Evolutionary conservation across 2,797 vertebrate genomes (phyloP).

Genomic region (Crax fasciolata): DNA sequence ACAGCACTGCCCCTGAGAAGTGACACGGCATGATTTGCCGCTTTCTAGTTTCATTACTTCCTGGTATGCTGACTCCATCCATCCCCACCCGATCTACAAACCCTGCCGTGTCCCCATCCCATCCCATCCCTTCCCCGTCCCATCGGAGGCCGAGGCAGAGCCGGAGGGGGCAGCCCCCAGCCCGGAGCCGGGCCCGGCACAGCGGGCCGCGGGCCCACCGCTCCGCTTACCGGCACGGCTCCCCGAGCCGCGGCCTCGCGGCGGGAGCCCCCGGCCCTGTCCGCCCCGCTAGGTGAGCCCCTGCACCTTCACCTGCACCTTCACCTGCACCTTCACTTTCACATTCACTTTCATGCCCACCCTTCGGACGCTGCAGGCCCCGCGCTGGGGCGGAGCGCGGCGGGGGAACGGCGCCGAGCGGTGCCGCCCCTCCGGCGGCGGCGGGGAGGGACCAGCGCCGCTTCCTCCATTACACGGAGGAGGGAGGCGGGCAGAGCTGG

Average conservation of each 20-base stretch:
- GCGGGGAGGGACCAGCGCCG: neutral
- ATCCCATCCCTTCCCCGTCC: no score
- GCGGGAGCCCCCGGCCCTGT: neutral
- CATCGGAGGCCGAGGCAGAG: neutral
- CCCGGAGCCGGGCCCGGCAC: neutral
- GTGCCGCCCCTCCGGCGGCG: neutral
- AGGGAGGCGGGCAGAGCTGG: fast-evolving
- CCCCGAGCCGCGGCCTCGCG: fast-evolving
- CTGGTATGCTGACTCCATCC: fast-evolving
- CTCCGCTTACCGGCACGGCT: neutral
- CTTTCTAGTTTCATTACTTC: neutral
- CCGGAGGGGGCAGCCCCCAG: no score
- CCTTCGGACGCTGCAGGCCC: no score
- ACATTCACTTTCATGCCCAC: no score
- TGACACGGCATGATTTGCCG: neutral
- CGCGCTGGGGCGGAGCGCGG: neutral
- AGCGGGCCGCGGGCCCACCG: neutral
- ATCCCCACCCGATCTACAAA: fast-evolving
- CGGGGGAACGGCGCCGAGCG: neutral
- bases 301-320: no score
- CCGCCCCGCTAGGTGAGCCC: no score
- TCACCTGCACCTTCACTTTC: no score
- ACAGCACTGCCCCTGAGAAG: neutral
- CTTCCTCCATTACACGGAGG: fast-evolving
- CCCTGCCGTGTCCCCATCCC: neutral